A percentile compares a stretch with the other conserved stretches of the same genome.
Conservation (phyloP, 1,140 invertebrate species). For the Penaeus chinensis region DNA sequence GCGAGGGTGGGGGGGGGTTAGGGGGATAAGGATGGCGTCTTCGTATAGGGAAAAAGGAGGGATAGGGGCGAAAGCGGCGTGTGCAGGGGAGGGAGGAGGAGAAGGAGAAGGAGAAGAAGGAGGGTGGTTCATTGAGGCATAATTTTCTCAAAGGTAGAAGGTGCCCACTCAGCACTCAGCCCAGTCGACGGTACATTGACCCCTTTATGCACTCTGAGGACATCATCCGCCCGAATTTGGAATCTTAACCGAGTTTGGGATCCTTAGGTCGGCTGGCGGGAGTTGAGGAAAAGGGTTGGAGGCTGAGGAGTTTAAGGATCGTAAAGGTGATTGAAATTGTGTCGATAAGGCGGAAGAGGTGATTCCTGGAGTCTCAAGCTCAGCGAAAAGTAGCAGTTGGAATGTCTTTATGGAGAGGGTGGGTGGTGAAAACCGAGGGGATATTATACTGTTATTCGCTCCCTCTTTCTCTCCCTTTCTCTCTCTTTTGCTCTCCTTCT, state of each 20-base stretch:
- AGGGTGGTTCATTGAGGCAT: constrained; percentile 38
- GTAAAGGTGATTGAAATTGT: constrained; percentile 60
- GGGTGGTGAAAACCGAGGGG: background rate
- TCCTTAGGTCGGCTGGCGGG: constrained; percentile 5
- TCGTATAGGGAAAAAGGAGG: background rate
- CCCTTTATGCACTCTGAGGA: constrained; percentile 43
- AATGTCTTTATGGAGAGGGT: constrained; percentile 43
- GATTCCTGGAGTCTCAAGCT: constrained; percentile 46
- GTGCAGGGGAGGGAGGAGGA: background rate
- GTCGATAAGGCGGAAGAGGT: constrained; percentile 50
- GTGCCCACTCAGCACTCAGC: constrained; percentile 32
- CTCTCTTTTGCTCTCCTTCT: too few relatives aligned
- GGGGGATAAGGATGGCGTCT: background rate
- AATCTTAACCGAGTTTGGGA: constrained; percentile 31
- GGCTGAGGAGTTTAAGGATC: constrained; percentile 26
- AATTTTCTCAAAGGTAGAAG: constrained; percentile 47
- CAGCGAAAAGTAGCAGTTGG: constrained; percentile 51
- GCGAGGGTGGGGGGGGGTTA: background rate
- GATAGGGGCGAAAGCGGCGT: background rate
- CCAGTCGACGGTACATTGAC: constrained; percentile 36
- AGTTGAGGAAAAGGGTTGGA: background rate
- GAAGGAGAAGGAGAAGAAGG: background rate
- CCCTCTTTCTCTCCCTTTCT: background rate
- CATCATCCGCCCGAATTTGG: constrained; percentile 45
- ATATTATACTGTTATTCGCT: constrained; percentile 8